Base-by-base conservation (phyloP, 2,113 vertebrate genomes). In the Columbina picui region DNA sequence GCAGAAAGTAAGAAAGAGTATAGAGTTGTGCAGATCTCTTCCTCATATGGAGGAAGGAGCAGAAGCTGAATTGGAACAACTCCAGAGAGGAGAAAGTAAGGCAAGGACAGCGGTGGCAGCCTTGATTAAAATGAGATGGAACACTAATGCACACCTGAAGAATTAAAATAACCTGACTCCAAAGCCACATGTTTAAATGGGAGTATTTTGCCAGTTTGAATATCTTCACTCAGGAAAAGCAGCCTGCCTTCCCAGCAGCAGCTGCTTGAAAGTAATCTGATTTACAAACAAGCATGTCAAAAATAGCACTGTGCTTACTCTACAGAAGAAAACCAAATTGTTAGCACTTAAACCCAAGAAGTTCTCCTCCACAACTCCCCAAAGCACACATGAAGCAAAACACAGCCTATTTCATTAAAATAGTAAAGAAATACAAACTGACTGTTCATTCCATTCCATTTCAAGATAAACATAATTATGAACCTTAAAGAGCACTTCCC, bases 101-200 rank as follows among this genome's bases (percentile, higher is more conserved):
- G 32, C 26, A 65, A 67, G 21, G 3, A 29, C 27, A 63, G 50
- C 0, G 0, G 34, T 4, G 29, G 45, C 74, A 75, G 49, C 12
- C 21, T 68, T 2, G 1, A 22, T 22, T 30, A 82, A 53, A 16
- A 55, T 6, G 49, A 67, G 82, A 63, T 10, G 30, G 34, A 59
- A 25, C 19, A 59, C 1, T 15, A 60, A 47, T 34, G 15, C 2
- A 2, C 53, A 87, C 32, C 12, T 56, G 1, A 49, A 74, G 30
- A 74, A 60, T 9, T 39, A 69, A 53, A 90, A 80, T 5, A 70
- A 73, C 55, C 14, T 5, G 8, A 36, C 49, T 74, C 30, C 41
- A 23, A 83, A 86, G 55, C 16, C 7, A 1, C 34, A 25, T 14
- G 19, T 41, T 59, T 25, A 25, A 47, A 75, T 26, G 32, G 27